A percentile compares a stretch with the other conserved stretches of the same genome.
Evolutionary conservation across 2,797 vertebrate genomes (phyloP).

Genomic region (Arnoldichthys spilopterus): DNA sequence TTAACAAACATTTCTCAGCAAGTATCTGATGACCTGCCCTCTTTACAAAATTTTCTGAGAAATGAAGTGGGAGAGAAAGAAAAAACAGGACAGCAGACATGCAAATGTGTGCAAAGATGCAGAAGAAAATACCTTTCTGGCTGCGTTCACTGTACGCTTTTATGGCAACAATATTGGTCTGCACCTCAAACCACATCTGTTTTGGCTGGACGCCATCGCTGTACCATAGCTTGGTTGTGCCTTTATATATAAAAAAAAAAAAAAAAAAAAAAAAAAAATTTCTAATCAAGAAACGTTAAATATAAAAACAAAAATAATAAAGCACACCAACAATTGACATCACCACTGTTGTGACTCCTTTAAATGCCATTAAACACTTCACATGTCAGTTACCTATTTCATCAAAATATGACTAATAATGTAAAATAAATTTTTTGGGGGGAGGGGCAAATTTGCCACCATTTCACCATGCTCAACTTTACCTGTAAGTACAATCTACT

Average conservation of each 20-base stretch:
- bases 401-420: too few relatives aligned
- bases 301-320: too few relatives aligned
- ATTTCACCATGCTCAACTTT: too few relatives aligned
- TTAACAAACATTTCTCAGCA: constrained; percentile 35
- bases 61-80: constrained; percentile 22
- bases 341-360: too few relatives aligned
- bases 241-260: too few relatives aligned
- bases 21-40: constrained; percentile 56
- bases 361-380: too few relatives aligned
- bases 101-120: not conserved
- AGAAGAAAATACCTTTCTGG: constrained; percentile 81
- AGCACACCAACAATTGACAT: too few relatives aligned
- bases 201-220: constrained; percentile 77
- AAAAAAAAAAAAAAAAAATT: not conserved
- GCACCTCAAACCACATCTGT: constrained; percentile 85
- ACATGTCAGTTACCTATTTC: too few relatives aligned
- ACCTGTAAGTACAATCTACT: too few relatives aligned
- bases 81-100: not conserved
- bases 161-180: constrained; percentile 77
- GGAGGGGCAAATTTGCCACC: too few relatives aligned
- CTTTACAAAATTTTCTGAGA: constrained; percentile 49
- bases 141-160: constrained; percentile 81
- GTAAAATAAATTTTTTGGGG: too few relatives aligned
- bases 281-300: too few relatives aligned
- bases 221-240: constrained; percentile 83